Conservation (phyloP, 2,797 vertebrate genomes). For the Neoniphon sammara region DNA sequence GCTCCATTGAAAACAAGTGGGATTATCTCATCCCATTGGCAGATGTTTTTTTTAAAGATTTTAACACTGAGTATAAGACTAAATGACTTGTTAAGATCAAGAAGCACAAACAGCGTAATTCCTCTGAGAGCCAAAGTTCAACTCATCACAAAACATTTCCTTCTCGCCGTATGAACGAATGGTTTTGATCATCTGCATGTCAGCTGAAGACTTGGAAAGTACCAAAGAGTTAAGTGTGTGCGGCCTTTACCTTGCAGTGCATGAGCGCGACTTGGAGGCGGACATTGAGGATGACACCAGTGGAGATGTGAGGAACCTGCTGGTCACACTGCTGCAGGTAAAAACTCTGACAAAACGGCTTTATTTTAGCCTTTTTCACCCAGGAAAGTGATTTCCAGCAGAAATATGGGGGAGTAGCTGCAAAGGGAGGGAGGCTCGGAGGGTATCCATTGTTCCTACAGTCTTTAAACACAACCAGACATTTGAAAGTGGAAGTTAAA, state of each 20-base stretch:
- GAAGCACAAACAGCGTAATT: too few species aligned
- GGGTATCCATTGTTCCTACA: too few species aligned
- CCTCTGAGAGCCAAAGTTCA: constrained; percentile 3
- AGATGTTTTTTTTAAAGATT: too few species aligned
- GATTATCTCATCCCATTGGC: too few species aligned
- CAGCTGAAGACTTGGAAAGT: neutral
- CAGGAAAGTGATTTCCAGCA: neutral
- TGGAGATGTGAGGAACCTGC: constrained; percentile 87
- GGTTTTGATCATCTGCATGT: too few species aligned
- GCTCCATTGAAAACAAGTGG: too few species aligned
- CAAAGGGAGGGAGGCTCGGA: too few species aligned
- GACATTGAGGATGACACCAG: constrained; percentile 92
- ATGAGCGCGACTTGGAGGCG: constrained; percentile 86
- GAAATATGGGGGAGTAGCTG: too few species aligned
- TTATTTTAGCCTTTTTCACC: neutral
- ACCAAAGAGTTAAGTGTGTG: neutral
- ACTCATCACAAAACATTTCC: neutral
- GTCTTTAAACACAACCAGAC: neutral
- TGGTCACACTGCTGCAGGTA: constrained; percentile 91
- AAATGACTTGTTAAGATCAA: too few species aligned
- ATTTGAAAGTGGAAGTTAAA: neutral
- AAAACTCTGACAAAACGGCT: constrained; percentile 5
- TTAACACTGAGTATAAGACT: too few species aligned
- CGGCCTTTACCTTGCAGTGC: constrained; percentile 77
- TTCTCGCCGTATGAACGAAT: too few species aligned